A percentile compares a stretch with the other conserved stretches of the same genome.
phyloP scores from a whole-genome alignment of 1,140 invertebrate genomes.

The Mamestra configurata region DNA sequence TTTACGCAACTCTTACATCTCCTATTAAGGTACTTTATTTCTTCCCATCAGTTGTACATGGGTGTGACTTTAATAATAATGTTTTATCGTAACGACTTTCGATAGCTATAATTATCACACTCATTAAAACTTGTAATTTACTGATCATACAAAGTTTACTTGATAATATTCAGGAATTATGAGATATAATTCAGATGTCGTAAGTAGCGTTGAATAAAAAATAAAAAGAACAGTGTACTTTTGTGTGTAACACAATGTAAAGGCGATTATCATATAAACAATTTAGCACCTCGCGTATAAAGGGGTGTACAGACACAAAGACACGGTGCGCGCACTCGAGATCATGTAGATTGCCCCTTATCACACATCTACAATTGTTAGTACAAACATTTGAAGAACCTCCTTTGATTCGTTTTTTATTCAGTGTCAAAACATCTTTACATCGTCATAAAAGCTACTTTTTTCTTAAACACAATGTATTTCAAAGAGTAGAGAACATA shows the following conservation, averaged over 20 bases:
- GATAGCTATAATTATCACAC: not conserved
- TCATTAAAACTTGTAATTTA: slow-evolving; percentile 8
- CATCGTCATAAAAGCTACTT: not conserved
- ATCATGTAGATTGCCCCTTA: slow-evolving; percentile 60
- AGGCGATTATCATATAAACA: slow-evolving; percentile 58
- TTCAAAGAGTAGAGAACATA: not conserved
- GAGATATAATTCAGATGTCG: not conserved
- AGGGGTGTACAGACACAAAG: slow-evolving; percentile 61
- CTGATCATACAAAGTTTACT: not conserved
- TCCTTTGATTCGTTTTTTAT: slow-evolving; percentile 10
- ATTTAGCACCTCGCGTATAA: slow-evolving; percentile 67
- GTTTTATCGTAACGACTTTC: not conserved
- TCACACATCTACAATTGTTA: slow-evolving; percentile 49
- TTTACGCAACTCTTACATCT: no score
- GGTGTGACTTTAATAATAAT: not conserved
- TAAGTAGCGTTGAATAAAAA: slow-evolving; percentile 38
- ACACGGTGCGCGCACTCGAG: slow-evolving; percentile 53
- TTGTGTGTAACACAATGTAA: slow-evolving; percentile 57
- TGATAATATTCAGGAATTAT: not conserved
- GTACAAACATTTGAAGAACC: slow-evolving; percentile 11
- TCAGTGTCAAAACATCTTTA: slow-evolving; percentile 1
- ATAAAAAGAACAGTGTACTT: slow-evolving; percentile 27
- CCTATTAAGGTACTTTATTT: no score
- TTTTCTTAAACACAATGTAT: not conserved
- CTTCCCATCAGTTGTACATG: not conserved